Evolutionary conservation across 2,888 invertebrate species (phyloP).

Genomic region (Philereme vetulata): DNA sequence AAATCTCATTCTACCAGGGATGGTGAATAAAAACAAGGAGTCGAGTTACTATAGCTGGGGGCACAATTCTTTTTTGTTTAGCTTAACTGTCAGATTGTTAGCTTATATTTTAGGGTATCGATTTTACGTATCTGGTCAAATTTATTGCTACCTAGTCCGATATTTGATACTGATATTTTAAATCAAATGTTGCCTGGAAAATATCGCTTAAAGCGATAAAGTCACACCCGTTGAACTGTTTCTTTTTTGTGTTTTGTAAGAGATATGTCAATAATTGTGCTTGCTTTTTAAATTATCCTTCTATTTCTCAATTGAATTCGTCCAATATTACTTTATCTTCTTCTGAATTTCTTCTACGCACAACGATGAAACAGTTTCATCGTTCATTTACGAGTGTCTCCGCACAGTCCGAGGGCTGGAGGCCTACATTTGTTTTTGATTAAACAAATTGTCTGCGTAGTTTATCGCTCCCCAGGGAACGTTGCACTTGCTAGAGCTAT

Average conservation of each 20-base stretch:
- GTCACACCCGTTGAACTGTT: no score
- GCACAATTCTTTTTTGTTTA: conserved; percentile 7
- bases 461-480: conserved; percentile 73
- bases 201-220: no score
- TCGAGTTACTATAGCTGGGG: conserved; percentile 17
- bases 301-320: no score
- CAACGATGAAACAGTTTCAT: conserved; percentile 17
- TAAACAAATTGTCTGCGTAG: conserved; percentile 80
- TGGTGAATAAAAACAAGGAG: conserved; percentile 48
- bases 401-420: conserved; percentile 54
- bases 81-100: conserved; percentile 7
- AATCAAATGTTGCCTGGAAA: no score
- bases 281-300: no score
- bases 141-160: no score
- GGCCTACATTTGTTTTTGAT: conserved; percentile 80
- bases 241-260: no score
- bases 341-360: not conserved
- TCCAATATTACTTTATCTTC: no score
- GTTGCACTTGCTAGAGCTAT: conserved; percentile 48
- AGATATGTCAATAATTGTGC: no score
- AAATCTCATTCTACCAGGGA: conserved; percentile 55
- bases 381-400: conserved; percentile 12
- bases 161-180: no score
- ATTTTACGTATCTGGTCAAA: no score
- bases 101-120: no score